Conservation (phyloP, 2,888 invertebrate genomes). For the Lypha dubia region DNA sequence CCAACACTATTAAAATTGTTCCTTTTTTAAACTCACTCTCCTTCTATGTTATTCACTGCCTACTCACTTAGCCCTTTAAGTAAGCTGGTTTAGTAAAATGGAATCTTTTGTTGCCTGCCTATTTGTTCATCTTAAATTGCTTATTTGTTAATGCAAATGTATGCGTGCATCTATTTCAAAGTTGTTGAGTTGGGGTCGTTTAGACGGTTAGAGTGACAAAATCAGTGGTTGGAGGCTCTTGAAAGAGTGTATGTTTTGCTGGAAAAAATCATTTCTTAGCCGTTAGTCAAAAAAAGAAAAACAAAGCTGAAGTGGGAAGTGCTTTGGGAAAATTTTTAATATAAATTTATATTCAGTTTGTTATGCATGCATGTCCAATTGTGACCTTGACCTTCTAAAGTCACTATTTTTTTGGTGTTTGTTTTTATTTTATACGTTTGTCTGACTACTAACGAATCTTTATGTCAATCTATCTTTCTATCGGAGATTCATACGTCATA, state of each 20-base stretch:
- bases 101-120: slow-evolving; percentile 8
- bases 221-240: background rate
- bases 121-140: slow-evolving; percentile 23
- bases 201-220: background rate
- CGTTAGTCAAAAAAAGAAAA: too few species aligned
- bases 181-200: background rate
- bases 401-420: too few species aligned
- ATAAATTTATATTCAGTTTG: too few species aligned
- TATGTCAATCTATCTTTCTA: too few species aligned
- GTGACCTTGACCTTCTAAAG: too few species aligned
- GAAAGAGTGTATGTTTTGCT: background rate
- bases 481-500: too few species aligned
- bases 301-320: too few species aligned
- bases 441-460: too few species aligned
- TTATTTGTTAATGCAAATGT: slow-evolving; percentile 48
- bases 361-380: too few species aligned
- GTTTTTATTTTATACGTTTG: too few species aligned
- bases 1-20: slow-evolving; percentile 18
- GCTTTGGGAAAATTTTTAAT: too few species aligned
- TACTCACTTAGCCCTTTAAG: background rate
- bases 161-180: background rate
- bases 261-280: background rate
- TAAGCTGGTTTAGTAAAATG: background rate
- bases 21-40: background rate
- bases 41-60: background rate